Base-by-base conservation (phyloP, 1,140 invertebrate genomes). In the Drusus annulatus region DNA sequence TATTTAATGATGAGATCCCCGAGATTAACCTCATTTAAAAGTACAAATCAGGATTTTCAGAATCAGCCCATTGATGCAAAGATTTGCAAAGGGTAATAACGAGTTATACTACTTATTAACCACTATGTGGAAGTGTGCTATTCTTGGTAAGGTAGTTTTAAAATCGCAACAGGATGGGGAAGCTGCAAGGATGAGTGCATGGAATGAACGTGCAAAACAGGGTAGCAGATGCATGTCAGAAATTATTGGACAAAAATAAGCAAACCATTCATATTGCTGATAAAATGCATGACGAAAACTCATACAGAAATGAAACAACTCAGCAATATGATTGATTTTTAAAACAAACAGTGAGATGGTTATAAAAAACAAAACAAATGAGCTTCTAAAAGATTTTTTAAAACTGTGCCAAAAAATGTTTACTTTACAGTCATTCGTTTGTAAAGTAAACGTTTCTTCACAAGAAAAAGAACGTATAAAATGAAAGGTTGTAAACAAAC, bases 201-300 rank as follows among this genome's bases (percentile, higher is more conserved):
- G 63, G 28, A 21, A 78, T 28, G 50, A 51, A 78, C 62, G 76
- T 78, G 76, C 76, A 71, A 65, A 78, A 65, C 50, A 68, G 63
- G 76, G 76, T 62, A 69, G 62, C 76, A 78, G 76, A 58, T 71
- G 76, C 76, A 71, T 78, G 76, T 78, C 76, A 78, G 76, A 78
- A 51, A 71, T 51, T 71, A 51, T 13, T 51, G 23, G 31, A 51
- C 68, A 71, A 71, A 71, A 71, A 71, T 51, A 71, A 51, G 36
- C 45, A 13, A 50, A 71, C 19, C 68, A 51, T 52, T 71, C 68
- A 23, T 71, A 23, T 63, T 63, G 60, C 60, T 16, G 60, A 63
- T 63, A 21, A 45, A 45, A 45, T 13, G 10, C 36, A 45, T 45
- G 36, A 45, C 8, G 36, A 36, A 4, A 7, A 45, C 36, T 13